phyloP scores from a whole-genome alignment of 2,113 vertebrate species.

The Aphyosemion australe region DNA sequence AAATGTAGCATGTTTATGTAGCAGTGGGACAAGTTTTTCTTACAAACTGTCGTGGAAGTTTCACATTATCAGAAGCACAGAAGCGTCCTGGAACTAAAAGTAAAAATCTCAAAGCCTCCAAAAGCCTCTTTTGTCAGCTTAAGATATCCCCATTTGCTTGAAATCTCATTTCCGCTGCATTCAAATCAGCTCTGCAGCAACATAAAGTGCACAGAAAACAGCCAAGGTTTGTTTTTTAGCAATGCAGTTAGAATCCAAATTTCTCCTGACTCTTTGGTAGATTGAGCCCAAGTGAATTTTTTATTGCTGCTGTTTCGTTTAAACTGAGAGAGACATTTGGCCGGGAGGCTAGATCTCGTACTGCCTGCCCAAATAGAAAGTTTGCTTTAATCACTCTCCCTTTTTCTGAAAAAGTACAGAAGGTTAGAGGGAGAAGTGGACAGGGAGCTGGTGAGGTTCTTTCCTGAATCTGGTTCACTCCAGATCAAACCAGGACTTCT shows the following conservation, averaged over 20 bases:
- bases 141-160: slow-evolving; percentile 26
- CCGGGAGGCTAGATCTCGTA: slow-evolving; percentile 17
- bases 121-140: slow-evolving; percentile 20
- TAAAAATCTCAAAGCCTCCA: slow-evolving; percentile 14
- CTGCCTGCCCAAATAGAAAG: slow-evolving; percentile 13
- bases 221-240: slow-evolving; percentile 16
- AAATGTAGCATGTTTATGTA: not conserved
- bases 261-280: slow-evolving; percentile 26
- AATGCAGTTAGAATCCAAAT: slow-evolving; percentile 23
- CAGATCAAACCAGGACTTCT: too few relatives aligned
- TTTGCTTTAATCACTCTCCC: slow-evolving; percentile 1
- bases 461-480: not conserved
- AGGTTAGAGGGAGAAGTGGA: not conserved
- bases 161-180: slow-evolving; percentile 33
- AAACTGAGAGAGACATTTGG: slow-evolving; percentile 3
- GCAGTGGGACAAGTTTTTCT: slow-evolving; percentile 19
- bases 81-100: slow-evolving; percentile 11
- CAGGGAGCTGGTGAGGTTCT: not conserved
- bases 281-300: slow-evolving; percentile 12
- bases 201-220: slow-evolving; percentile 3
- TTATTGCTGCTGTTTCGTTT: slow-evolving; percentile 22
- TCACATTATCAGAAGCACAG: not conserved
- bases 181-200: slow-evolving; percentile 19
- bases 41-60: slow-evolving; percentile 14
- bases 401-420: slow-evolving; percentile 10